phyloP scores from a whole-genome alignment of 2,113 vertebrate species.

The Pteruthius melanotis region DNA sequence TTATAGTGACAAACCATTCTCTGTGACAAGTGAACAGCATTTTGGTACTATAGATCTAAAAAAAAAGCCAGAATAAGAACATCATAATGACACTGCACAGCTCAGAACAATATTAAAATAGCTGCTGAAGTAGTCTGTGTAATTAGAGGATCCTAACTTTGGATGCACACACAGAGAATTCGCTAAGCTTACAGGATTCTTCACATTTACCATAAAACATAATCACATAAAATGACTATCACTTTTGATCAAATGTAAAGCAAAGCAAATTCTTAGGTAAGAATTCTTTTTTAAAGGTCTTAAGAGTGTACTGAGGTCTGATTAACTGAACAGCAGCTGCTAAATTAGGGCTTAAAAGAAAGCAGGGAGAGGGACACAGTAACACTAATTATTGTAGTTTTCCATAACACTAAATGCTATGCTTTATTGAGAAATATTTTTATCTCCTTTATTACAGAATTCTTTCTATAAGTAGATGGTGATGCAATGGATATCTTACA shows the following conservation, averaged over 20 bases:
- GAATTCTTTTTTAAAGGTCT: neutral
- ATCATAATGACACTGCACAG: neutral
- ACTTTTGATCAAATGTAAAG: neutral
- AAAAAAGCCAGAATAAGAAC: neutral
- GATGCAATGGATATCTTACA: neutral
- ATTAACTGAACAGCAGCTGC: neutral
- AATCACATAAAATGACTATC: neutral
- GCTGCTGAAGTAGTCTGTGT: neutral
- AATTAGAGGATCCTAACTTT: neutral
- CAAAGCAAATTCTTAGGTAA: neutral
- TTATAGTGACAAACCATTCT: neutral
- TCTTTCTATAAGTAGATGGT: neutral
- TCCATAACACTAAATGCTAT: neutral
- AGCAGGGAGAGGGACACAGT: neutral
- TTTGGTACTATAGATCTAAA: neutral
- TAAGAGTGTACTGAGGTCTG: neutral
- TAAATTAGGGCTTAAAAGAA: neutral
- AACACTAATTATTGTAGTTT: neutral
- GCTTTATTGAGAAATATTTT: neutral
- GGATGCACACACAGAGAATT: neutral
- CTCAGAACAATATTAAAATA: neutral
- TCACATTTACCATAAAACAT: neutral
- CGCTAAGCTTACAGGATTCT: neutral
- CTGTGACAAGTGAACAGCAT: neutral
- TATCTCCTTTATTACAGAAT: neutral